phyloP scores from a whole-genome alignment of 2,888 invertebrate genomes.

The Cyaniris semiargus region DNA sequence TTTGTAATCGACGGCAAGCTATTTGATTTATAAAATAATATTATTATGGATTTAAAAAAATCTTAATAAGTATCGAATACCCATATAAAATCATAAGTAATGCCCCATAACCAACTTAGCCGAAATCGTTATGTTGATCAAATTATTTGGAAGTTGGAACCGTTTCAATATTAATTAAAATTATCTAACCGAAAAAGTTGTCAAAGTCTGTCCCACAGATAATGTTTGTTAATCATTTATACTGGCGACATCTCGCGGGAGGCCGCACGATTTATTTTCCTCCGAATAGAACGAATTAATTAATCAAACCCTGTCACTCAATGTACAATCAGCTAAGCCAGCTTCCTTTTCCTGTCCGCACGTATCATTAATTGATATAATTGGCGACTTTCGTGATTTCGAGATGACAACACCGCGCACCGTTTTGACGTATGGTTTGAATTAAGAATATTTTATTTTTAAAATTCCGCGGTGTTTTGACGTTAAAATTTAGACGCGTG shows the following conservation, averaged over 20 bases:
- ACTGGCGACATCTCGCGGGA: slow-evolving; percentile 76
- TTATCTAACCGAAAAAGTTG: slow-evolving; percentile 20
- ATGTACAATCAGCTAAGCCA: slow-evolving; percentile 70
- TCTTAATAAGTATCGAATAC: no score
- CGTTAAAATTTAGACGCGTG: not conserved
- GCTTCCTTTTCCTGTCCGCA: slow-evolving; percentile 77
- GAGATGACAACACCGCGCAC: slow-evolving; percentile 60
- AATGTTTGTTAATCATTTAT: slow-evolving; percentile 73
- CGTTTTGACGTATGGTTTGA: slow-evolving; percentile 45
- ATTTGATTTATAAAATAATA: not conserved
- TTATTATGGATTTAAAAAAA: no score
- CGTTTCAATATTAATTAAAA: slow-evolving; percentile 11
- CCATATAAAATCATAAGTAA: not conserved
- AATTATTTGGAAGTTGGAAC: slow-evolving; percentile 3
- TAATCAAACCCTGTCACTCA: slow-evolving; percentile 78
- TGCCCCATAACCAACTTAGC: not conserved
- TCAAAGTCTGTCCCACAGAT: slow-evolving; percentile 48
- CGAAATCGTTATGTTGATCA: not conserved
- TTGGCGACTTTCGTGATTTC: slow-evolving; percentile 67
- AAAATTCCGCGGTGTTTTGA: not conserved
- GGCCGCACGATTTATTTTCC: slow-evolving; percentile 76
- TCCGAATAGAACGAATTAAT: slow-evolving; percentile 72
- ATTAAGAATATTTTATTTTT: slow-evolving; percentile 39
- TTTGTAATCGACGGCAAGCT: not conserved
- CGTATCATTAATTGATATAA: slow-evolving; percentile 78